These are phyloP conservation scores for Strix uralensis DNA, from an alignment of 2,113 vertebrate genomes.

Conservation along the genomic window DNA sequence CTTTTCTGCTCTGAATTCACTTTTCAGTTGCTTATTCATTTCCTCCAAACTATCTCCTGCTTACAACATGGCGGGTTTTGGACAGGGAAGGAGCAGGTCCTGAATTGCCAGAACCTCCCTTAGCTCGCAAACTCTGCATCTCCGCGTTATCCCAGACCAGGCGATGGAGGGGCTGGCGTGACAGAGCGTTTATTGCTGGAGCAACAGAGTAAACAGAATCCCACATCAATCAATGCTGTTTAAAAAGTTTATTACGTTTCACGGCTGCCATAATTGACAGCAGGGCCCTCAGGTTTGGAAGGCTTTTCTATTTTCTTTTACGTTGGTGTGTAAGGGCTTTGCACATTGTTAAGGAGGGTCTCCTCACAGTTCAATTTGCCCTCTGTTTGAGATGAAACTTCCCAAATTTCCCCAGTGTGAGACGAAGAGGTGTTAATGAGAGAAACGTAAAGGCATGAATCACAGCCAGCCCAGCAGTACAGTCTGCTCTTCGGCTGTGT, in stretches of 20 bases:
- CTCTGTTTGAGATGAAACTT: not conserved
- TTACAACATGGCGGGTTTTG: not conserved
- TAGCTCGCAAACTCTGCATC: not conserved
- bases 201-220: not conserved
- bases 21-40: not conserved
- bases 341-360: conserved; percentile 13
- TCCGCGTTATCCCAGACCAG: accelerated
- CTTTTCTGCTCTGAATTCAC: not conserved
- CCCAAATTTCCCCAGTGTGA: not conserved
- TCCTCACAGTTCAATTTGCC: not conserved
- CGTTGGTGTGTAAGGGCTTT: not conserved
- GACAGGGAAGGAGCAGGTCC: not conserved
- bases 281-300: conserved; percentile 14
- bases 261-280: not conserved
- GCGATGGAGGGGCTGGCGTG: not conserved
- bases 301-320: not conserved
- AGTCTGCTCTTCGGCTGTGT: not conserved
- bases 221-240: not conserved
- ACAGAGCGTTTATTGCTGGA: not conserved
- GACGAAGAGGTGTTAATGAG: conserved; percentile 42
- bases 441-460: not conserved
- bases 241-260: not conserved
- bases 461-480: not conserved
- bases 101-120: not conserved
- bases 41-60: not conserved